Evolutionary conservation across 1,140 invertebrate species (phyloP).

Genomic region (Sitobion miscanthi): DNA sequence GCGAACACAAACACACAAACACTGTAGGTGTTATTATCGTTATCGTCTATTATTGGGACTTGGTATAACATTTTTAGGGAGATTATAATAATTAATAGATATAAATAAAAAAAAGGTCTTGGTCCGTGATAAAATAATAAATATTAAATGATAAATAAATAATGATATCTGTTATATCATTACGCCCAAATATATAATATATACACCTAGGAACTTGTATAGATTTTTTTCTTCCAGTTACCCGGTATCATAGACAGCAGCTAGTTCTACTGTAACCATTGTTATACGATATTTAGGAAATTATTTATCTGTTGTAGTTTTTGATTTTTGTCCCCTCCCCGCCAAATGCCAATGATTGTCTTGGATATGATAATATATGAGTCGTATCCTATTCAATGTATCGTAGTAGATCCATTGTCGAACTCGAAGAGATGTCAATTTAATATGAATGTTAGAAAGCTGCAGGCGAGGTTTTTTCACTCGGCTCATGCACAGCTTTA

Average conservation of each 20-base stretch:
- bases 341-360: background rate
- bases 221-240: no score
- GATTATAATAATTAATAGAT: background rate
- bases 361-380: background rate
- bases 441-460: background rate
- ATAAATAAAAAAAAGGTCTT: background rate
- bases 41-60: background rate
- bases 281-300: background rate
- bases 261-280: no score
- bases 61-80: background rate
- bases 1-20: background rate
- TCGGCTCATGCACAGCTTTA: background rate
- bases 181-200: no score
- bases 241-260: no score
- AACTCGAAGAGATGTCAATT: background rate
- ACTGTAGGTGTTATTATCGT: background rate
- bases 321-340: background rate
- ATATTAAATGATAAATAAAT: background rate
- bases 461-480: background rate
- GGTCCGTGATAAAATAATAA: no score
- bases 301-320: background rate
- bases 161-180: no score
- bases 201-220: no score
- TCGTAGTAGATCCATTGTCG: background rate
- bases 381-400: no score